Evolutionary conservation across 2,797 vertebrate species (phyloP).

Genomic region (Pantherophis vulpinus): DNA sequence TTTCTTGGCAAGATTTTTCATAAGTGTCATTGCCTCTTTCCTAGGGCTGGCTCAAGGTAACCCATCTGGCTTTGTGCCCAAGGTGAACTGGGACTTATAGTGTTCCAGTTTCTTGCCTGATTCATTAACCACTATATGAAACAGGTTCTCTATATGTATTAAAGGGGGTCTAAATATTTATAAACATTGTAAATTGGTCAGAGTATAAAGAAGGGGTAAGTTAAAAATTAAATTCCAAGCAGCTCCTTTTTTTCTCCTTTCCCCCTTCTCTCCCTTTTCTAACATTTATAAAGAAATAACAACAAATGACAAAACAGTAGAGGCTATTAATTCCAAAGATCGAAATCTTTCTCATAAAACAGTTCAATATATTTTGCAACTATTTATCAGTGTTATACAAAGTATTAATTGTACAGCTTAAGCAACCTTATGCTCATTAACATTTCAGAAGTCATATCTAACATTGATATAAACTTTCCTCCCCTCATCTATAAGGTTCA

Average conservation of each 20-base stretch:
- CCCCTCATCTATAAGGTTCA: background rate
- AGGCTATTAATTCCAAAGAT: background rate
- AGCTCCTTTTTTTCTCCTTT: background rate
- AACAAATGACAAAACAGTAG: background rate
- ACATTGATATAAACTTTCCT: background rate
- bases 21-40: background rate
- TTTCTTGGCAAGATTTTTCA: background rate
- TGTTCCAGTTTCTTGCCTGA: background rate
- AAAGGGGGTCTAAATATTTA: background rate
- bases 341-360: background rate
- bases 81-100: background rate
- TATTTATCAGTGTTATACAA: background rate
- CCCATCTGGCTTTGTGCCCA: background rate
- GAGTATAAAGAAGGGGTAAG: background rate
- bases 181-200: background rate
- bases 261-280: background rate
- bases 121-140: background rate
- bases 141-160: background rate
- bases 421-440: background rate
- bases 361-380: background rate
- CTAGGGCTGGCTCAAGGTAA: background rate
- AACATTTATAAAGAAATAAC: background rate
- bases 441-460: background rate
- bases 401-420: background rate
- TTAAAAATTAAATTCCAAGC: background rate